Base-by-base conservation (phyloP, 2,888 invertebrate genomes). In the Yponomeuta sedellus region DNA sequence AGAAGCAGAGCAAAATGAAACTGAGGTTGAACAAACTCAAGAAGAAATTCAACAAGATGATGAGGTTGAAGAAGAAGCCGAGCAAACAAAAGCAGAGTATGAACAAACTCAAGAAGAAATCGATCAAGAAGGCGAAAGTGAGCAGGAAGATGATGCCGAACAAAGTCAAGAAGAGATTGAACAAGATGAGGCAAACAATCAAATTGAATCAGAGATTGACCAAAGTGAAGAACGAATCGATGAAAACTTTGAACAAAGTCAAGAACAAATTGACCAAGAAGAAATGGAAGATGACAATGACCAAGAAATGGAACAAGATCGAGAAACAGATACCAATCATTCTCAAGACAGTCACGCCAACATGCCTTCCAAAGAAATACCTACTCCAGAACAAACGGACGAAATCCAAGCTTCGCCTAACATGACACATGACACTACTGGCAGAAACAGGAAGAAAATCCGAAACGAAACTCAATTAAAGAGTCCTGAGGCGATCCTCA, bases 401-500 rank as follows among this genome's bases (percentile, higher is more conserved):
- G 44, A 44, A 64, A 20, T 64, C 39, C 52, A 67, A 5, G 70
- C 69, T 70, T 74, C 74, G 10, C 73, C 75, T 0, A 75, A 82
- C 34, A 67, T 70, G 16, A 76, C 77, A 11, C 79, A 80, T 59
- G 77, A 82, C 59, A 82, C 80, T 12, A 82, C 80, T 6, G 79
- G 77, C 64, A 75, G 75, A 66, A 70, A 78, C 39, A 77, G 75
- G 70, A 74, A 75, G 52, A 80, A 78, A 61, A 65, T 39, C 19
- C 25, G 10, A 4, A 22, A 72, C 11, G 67, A 70, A 39, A 69
- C 68, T 6, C 44, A 69, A 66, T 57, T 73, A 0, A 72, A 78
- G 65, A 82, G 83, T 0, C 86, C 84, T 6, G 89, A 89, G 80
- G 76, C 72, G 0, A 71, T 83, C n/a, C 70, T 81, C 64, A 73